These are phyloP conservation scores for Somateria mollissima DNA, from an alignment of 2,797 vertebrate species.

Conservation along the genomic window DNA sequence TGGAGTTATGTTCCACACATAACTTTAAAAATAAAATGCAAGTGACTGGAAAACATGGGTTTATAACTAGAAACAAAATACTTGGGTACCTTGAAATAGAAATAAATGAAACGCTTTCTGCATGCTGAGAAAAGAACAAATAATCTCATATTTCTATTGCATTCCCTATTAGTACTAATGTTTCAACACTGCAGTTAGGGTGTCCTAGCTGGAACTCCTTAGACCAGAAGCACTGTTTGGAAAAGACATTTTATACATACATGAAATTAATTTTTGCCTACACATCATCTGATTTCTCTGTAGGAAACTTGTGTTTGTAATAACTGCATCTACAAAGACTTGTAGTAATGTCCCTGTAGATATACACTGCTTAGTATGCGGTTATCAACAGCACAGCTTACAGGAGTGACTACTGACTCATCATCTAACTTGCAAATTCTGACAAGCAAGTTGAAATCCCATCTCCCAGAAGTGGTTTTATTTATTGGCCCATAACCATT, in stretches of 20 bases:
- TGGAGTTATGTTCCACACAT: conserved; percentile 40
- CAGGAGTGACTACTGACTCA: not conserved
- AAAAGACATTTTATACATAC: not conserved
- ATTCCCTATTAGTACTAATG: not conserved
- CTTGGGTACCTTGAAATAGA: conserved; percentile 44
- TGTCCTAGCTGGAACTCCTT: not conserved
- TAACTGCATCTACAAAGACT: not conserved
- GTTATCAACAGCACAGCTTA: not conserved
- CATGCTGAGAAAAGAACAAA: conserved; percentile 27
- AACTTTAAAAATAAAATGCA: conserved; percentile 65
- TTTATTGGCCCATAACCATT: not conserved
- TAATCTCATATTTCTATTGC: not conserved
- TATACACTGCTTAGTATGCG: too few species aligned
- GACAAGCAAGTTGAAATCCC: not conserved
- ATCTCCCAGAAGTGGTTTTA: not conserved
- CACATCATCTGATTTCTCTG: not conserved
- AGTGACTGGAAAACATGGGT: conserved; percentile 8
- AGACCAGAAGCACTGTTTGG: not conserved
- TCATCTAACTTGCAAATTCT: not conserved
- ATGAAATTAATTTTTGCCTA: not conserved
- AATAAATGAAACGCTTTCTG: conserved; percentile 44
- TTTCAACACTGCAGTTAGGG: not conserved
- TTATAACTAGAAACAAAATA: conserved; percentile 57
- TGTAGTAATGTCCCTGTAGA: not conserved
- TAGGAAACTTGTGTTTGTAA: not conserved